phyloP scores from a whole-genome alignment of 2,888 invertebrate species.

The Graphium colonna region DNA sequence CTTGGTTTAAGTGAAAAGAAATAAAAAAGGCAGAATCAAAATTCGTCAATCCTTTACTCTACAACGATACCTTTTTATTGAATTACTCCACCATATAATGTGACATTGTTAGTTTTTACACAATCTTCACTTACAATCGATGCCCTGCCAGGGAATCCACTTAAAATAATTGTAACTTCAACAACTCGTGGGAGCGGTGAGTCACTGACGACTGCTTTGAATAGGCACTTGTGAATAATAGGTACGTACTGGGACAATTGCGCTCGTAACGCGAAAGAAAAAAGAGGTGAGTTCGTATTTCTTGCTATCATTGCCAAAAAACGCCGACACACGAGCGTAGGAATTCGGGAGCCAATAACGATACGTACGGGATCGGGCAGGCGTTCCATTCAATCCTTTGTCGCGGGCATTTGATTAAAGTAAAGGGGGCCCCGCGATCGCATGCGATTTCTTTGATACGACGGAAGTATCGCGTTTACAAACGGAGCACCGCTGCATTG shows the following conservation, averaged over 20 bases:
- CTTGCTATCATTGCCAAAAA: slow-evolving; percentile 50
- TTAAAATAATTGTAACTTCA: slow-evolving; percentile 20
- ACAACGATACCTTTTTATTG: no score
- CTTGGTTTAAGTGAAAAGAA: no score
- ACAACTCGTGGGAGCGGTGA: slow-evolving; percentile 15
- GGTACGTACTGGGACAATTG: slow-evolving; percentile 33
- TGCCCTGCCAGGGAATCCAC: slow-evolving; percentile 18
- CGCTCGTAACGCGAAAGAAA: no score
- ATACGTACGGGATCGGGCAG: slow-evolving; percentile 68
- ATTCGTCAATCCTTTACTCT: no score
- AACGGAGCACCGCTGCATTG: slow-evolving; percentile 73
- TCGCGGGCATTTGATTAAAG: slow-evolving; percentile 76
- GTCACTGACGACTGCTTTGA: slow-evolving; percentile 20
- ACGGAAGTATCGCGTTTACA: slow-evolving; percentile 80
- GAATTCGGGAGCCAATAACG: slow-evolving; percentile 67
- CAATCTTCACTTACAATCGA: slow-evolving; percentile 21
- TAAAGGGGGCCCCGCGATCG: slow-evolving; percentile 70
- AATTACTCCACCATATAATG: slow-evolving; percentile 18
- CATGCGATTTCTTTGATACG: slow-evolving; percentile 63
- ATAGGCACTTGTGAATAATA: slow-evolving; percentile 18
- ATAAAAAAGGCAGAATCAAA: no score
- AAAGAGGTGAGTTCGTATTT: slow-evolving; percentile 36
- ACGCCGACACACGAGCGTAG: slow-evolving; percentile 48
- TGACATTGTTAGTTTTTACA: slow-evolving; percentile 23
- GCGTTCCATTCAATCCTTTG: slow-evolving; percentile 77